Evolutionary conservation across 2,888 invertebrate genomes (phyloP), one percentile per base, ranked within the genome.

Genomic region (Seladonia tumulorum): DNA sequence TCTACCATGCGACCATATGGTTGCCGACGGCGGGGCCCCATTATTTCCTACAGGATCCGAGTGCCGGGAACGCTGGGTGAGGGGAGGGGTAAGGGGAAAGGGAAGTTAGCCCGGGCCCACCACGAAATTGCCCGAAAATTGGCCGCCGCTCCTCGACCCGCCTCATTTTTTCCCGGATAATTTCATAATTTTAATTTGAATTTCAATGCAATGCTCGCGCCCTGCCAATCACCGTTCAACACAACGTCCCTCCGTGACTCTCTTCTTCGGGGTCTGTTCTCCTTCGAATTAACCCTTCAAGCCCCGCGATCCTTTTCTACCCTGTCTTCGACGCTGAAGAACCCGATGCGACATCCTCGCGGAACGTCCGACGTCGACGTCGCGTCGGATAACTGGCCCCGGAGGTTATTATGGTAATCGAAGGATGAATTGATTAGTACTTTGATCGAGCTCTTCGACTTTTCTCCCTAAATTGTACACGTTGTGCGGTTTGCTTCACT

Each of bases 111-210:
- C 66, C n/a, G 89, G 29, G 90, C 87, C 89, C 90, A 88, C 89
- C 90, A 89, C 93, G 87, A 94, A 94, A 94, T 94, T 94, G 93
- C 91, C 90, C 90, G 93, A 94, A 94, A 95, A 94, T 94, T 94
- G 93, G 89, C 91, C 92, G 83, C 77, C 85, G 79, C 49, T 47
- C 73, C 73, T 76, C 86, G 76, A 66, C 76, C 80, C 57, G 66
- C 60, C 71, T 73, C 77, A 79, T 87, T 86, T 92, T 91, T 90
- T 85, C 60, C 81, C 84, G 85, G 90, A 93, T 93, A 93, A 94
- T 94, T 93, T 94, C 91, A 93, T 94, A 93, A 94, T 94, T 94
- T 94, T 94, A 94, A 95, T 94, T 94, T 94, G 93, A 93, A 94
- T 93, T 94, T 94, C 93, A 91, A 89, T 88, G 79, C 84, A 83